A percentile compares a stretch with the other conserved stretches of the same genome.
phyloP scores from a whole-genome alignment of 2,888 invertebrate species.

The Auanema sp. region DNA sequence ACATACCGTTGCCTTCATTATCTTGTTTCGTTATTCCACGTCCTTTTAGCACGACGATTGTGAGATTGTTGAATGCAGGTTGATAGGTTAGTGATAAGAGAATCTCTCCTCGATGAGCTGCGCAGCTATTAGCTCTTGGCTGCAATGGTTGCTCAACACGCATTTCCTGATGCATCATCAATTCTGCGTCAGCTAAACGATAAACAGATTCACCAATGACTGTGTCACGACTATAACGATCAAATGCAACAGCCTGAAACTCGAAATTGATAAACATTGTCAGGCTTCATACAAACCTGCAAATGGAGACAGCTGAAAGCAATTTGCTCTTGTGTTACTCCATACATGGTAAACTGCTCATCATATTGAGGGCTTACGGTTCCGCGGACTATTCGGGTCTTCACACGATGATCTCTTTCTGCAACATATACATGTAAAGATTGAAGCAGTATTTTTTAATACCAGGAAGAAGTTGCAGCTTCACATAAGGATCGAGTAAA shows the following conservation, averaged over 20 bases:
- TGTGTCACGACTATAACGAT: constrained; percentile 95
- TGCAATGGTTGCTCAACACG: constrained; percentile 48
- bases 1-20: constrained; percentile 34
- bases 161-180: constrained; percentile 34
- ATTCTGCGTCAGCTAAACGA: constrained; percentile 65
- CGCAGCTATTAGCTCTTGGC: constrained; percentile 45
- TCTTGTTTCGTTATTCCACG: constrained; percentile 97
- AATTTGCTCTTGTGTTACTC: constrained; percentile 66
- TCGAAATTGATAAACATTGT: neutral
- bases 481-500: constrained; percentile 88
- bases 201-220: constrained; percentile 96
- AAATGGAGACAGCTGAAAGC: constrained; percentile 85
- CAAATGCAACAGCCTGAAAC: constrained; percentile 76
- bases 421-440: neutral
- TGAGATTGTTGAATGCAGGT: constrained; percentile 90
- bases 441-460: constrained; percentile 74
- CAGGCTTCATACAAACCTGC: constrained; percentile 46
- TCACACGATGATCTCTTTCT: constrained; percentile 47
- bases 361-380: constrained; percentile 95
- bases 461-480: constrained; percentile 92
- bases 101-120: constrained; percentile 67
- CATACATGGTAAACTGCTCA: constrained; percentile 98
- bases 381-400: constrained; percentile 81
- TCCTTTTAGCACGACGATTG: constrained; percentile 94
- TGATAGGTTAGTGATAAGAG: constrained; percentile 96